Base-by-base conservation (phyloP, 2,113 vertebrate genomes). In the Coptodon rendalli region DNA sequence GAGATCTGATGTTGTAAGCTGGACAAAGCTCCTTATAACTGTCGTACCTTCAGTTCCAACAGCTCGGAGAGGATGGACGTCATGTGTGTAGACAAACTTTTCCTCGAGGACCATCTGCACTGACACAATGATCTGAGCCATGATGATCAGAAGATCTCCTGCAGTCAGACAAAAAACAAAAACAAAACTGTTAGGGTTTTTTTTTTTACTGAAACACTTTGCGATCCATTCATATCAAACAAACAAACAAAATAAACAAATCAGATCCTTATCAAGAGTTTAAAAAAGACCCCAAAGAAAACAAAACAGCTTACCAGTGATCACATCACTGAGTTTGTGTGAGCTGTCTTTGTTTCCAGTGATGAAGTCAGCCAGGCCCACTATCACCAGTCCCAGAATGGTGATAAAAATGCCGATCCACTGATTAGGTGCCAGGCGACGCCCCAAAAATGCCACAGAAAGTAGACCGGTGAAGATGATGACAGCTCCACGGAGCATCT, bases 101-200 rank as follows among this genome's bases (percentile, higher is more conserved):
- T 99, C 98, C 85, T 99, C 98, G 36, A 99, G 96, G n/a, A 99
- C 98, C 98, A 99, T 99, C 93, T 99, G 98, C 81, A 98, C 96
- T 13, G 98, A 93, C 0, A 97, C 97, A 0, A 99, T 97, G 80
- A 98, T 92, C 93, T 99, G 98, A 10, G 98, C 98, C 97, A 98
- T 97, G 95, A 99, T 94, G 95, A 99, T 99, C 80, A 99, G 94
- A 45, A 98, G 96, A 93, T 99, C 98, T 10, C 98, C 98, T 99
- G 90, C 10, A 73, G 36, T 48, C 73, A 86, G 36, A 38, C 6
- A 90, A 73, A 66, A 71, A 73, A 45, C 31, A 84, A 14, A 61
- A 34, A 61, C 57, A 61, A 61, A 90, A 8, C 1, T 48, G 8
- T 27, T 40, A 45, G 22, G 13, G 2, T 52, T 5, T 22, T 14